phyloP scores from a whole-genome alignment of 1,140 invertebrate genomes.

The Maniola jurtina region DNA sequence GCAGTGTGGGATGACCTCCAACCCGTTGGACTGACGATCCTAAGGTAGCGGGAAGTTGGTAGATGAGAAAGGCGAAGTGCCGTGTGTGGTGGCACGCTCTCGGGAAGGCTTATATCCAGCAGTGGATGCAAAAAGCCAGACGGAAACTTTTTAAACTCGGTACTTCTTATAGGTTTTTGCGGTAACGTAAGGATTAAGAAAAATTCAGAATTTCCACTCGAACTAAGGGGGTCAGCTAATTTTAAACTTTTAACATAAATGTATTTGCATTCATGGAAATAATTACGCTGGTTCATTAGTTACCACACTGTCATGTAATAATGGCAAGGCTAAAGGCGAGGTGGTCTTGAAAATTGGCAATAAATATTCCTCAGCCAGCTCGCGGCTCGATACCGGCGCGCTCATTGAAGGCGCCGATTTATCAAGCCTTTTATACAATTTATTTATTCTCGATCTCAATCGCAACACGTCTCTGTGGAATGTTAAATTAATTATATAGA shows the following conservation, averaged over 20 bases:
- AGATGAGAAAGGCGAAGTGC: no score
- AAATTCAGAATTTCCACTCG: no score
- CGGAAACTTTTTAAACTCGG: no score
- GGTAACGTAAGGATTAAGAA: no score
- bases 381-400: background rate
- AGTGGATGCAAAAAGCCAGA: no score
- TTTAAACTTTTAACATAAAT: background rate
- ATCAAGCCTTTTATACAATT: background rate
- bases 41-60: no score
- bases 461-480: background rate
- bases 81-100: no score
- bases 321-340: background rate
- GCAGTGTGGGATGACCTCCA: no score
- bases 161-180: no score
- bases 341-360: background rate
- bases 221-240: no score
- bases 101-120: no score
- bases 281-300: background rate
- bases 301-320: background rate
- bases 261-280: background rate
- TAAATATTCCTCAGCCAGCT: background rate
- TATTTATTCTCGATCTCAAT: slow-evolving; percentile 1
- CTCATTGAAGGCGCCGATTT: background rate
- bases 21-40: no score
- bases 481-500: slow-evolving; percentile 2